Evolutionary conservation across 2,888 invertebrate genomes (phyloP).

Genomic region (Trachelus stipa): DNA sequence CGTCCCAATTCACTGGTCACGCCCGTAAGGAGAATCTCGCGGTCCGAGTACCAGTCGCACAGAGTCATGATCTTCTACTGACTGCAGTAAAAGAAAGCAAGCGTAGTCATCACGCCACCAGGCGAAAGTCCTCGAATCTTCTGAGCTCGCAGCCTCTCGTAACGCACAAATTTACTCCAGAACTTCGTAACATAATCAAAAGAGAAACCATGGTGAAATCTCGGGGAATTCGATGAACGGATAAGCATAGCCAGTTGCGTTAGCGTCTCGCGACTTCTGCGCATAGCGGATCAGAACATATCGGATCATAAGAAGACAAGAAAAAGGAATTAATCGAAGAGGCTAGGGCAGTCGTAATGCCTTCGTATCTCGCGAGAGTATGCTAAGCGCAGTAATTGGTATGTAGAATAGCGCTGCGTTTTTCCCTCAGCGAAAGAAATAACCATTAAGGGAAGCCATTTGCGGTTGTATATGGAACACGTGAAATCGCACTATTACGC

Average conservation of each 20-base stretch:
- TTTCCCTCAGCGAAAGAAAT: constrained; percentile 30
- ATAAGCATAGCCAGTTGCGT: too few species aligned
- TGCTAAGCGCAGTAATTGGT: constrained; percentile 28
- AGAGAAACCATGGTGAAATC: too few species aligned
- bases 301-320: too few species aligned
- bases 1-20: constrained; percentile 55
- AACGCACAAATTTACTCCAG: too few species aligned
- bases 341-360: too few species aligned
- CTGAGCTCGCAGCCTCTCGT: not conserved
- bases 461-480: constrained; percentile 16
- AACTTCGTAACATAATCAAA: too few species aligned
- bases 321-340: too few species aligned
- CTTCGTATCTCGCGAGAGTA: too few species aligned
- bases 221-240: too few species aligned
- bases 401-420: constrained; percentile 36
- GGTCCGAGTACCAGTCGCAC: constrained; percentile 53
- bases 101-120: not conserved
- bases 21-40: constrained; percentile 55
- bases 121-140: not conserved
- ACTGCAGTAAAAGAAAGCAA: not conserved
- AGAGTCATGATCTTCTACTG: constrained; percentile 52
- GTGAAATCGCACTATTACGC: constrained; percentile 23
- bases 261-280: too few species aligned
- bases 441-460: constrained; percentile 31
- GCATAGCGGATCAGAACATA: too few species aligned